Conservation (phyloP, 1,140 invertebrate species). For the Leucophenga varia region DNA sequence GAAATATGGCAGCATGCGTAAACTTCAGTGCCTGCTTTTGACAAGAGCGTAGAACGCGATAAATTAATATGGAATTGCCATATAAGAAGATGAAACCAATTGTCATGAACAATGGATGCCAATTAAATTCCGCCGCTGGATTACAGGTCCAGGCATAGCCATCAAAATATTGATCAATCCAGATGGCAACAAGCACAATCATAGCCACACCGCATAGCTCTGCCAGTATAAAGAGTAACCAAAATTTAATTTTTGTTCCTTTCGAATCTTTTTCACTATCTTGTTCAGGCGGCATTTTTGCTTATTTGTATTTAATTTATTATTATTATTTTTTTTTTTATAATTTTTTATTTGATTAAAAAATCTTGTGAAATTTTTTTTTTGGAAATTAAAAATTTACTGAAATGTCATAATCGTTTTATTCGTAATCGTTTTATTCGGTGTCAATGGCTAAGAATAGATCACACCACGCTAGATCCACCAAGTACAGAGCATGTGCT, state of each 20-base stretch:
- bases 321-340: too few species aligned
- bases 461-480: too few species aligned
- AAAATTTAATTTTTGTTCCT: constrained; percentile 55
- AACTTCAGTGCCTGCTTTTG: constrained; percentile 78
- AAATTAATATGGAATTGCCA: constrained; percentile 82
- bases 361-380: too few species aligned
- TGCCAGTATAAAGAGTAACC: constrained; percentile 56
- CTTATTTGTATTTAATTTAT: too few species aligned
- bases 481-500: too few species aligned
- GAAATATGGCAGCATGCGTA: constrained; percentile 72
- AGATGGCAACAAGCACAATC: constrained; percentile 70
- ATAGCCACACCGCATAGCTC: constrained; percentile 64
- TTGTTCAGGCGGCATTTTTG: too few species aligned
- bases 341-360: too few species aligned
- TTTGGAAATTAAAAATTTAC: too few species aligned
- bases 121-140: constrained; percentile 76
- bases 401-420: too few species aligned
- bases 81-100: constrained; percentile 84
- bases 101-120: constrained; percentile 87
- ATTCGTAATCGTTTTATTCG: too few species aligned
- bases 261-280: too few species aligned
- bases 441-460: too few species aligned
- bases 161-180: constrained; percentile 70
- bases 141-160: constrained; percentile 76
- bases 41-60: constrained; percentile 74